Evolutionary conservation across 1,140 invertebrate species (phyloP).

Genomic region (Diploscapter pachys): DNA sequence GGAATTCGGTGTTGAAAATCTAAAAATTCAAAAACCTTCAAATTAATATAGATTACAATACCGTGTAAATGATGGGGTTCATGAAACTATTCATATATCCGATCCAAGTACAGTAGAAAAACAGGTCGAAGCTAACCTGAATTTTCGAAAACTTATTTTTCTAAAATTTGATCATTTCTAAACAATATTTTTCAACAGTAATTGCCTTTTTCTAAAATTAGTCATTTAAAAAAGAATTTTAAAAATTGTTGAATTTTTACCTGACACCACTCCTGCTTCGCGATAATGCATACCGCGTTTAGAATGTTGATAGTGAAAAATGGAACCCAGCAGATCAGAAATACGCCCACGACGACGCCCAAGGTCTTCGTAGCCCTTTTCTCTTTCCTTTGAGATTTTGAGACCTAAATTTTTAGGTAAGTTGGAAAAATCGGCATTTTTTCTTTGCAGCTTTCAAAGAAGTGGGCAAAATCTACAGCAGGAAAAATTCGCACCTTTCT

Average conservation of each 20-base stretch:
- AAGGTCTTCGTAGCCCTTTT: constrained; percentile 98
- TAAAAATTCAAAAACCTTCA: too few species aligned
- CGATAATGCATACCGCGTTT: constrained; percentile 88
- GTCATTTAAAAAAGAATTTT: neutral
- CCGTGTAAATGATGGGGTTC: constrained; percentile 94
- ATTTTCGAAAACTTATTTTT: neutral
- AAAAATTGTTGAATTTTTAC: constrained; percentile 10
- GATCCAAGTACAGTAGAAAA: constrained; percentile 66
- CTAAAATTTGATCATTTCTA: too few species aligned
- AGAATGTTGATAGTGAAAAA: constrained; percentile 97
- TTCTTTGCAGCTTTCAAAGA: too few species aligned
- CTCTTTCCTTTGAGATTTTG: constrained; percentile 65
- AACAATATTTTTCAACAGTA: too few species aligned
- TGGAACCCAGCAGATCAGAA: constrained; percentile 96
- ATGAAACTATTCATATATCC: constrained; percentile 66
- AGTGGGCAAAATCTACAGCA: too few species aligned
- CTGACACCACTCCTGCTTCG: constrained; percentile 71
- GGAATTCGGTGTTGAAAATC: constrained; percentile 97
- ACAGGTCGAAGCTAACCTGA: constrained; percentile 76
- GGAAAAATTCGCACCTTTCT: constrained; percentile 22
- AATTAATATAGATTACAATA: too few species aligned
- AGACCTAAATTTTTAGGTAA: constrained; percentile 11
- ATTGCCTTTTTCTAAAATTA: too few species aligned
- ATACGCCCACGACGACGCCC: constrained; percentile 93
- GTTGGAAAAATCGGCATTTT: too few species aligned